phyloP scores from a whole-genome alignment of 2,113 vertebrate species.

The Steatornis caripensis region DNA sequence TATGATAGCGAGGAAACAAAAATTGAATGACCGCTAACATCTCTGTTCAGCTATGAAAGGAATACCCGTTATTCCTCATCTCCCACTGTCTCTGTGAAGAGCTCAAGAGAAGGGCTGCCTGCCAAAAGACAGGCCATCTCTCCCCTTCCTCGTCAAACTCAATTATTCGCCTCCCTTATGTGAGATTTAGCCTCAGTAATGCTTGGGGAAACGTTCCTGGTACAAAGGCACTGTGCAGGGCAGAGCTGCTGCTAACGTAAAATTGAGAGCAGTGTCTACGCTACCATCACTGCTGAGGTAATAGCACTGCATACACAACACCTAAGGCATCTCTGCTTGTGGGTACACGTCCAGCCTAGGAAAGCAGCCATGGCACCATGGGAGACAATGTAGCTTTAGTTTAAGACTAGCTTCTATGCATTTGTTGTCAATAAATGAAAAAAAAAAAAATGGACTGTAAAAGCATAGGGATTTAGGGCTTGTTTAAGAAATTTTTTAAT shows the following conservation, averaged over 20 bases:
- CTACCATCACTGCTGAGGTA: background rate
- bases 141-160: background rate
- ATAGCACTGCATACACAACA: background rate
- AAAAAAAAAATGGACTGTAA: background rate
- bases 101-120: background rate
- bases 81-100: background rate
- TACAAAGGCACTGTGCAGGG: background rate
- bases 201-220: background rate
- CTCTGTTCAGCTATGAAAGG: background rate
- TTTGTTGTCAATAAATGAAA: background rate
- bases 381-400: background rate
- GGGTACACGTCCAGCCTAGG: background rate
- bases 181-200: background rate
- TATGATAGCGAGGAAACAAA: background rate
- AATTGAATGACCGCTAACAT: background rate
- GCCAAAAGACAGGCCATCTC: background rate
- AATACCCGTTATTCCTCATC: background rate
- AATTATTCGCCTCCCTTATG: background rate
- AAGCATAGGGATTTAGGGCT: background rate
- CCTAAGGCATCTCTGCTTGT: background rate
- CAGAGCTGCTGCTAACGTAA: background rate
- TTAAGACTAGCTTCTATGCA: background rate
- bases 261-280: background rate
- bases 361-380: background rate
- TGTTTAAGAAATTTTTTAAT: background rate